A percentile compares a stretch with the other conserved stretches of the same genome.
Evolutionary conservation across 2,888 invertebrate species (phyloP).

Genomic region (Brenthis daphne): DNA sequence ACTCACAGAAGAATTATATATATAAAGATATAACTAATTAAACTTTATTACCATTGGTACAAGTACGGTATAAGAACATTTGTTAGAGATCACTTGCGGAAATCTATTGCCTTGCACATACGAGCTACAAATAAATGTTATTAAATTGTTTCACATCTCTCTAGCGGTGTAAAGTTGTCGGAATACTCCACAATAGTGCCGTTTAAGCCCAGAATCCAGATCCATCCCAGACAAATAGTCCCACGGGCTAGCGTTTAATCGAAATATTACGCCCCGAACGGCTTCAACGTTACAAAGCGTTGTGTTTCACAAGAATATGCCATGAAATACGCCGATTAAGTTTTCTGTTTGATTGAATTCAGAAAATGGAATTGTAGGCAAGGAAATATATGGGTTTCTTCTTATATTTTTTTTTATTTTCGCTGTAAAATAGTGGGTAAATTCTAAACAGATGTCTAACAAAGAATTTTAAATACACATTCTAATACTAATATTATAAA

Average conservation of each 20-base stretch:
- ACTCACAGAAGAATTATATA: no score
- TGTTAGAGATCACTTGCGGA: background rate
- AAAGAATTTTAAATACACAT: no score
- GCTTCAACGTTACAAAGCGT: slow-evolving; percentile 23
- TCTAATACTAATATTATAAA: no score
- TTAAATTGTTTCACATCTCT: slow-evolving; percentile 27
- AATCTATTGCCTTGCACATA: slow-evolving; percentile 1
- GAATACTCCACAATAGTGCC: slow-evolving; percentile 28
- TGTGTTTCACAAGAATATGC: slow-evolving; percentile 23
- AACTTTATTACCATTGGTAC: no score
- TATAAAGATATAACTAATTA: no score
- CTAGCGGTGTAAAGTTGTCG: slow-evolving; percentile 26
- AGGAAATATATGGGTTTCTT: slow-evolving; percentile 5
- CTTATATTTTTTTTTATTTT: background rate
- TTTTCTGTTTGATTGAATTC: slow-evolving; percentile 31
- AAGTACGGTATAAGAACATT: no score
- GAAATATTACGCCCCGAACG: slow-evolving; percentile 37
- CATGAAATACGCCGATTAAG: slow-evolving; percentile 29
- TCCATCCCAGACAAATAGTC: slow-evolving; percentile 38
- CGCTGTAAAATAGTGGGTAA: no score
- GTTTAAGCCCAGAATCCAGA: slow-evolving; percentile 34
- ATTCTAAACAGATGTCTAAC: no score
- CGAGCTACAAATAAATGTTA: slow-evolving; percentile 26
- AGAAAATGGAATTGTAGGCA: slow-evolving; percentile 4
- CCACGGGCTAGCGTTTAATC: slow-evolving; percentile 34